Evolutionary conservation across 1,140 invertebrate genomes (phyloP), one percentile per base, ranked within the genome.

Genomic region (Plectus sambesii): DNA sequence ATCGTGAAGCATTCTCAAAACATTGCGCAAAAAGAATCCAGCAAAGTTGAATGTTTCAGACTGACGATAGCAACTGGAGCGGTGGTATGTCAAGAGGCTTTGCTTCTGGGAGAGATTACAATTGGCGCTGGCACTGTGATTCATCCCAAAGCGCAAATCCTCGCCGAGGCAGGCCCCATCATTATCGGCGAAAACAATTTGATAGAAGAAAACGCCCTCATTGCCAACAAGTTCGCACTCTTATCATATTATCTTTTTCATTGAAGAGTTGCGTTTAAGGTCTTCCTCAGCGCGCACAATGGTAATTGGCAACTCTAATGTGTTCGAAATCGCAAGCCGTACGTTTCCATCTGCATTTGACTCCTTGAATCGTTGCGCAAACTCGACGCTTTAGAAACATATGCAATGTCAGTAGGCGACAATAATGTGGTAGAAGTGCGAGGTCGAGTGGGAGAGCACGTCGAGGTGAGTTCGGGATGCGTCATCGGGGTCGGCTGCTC

Each of bases 151-250:
- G 87, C 85, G 24, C 81, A 78, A 51, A 90, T 97, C 47, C 78
- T 89, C 45, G 92, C 90, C 9, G 85, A 90, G 72, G 82, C 82
- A 53, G 90, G 90, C 2, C 90, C 90, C 0, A 93, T 98, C 51
- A 80, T 92, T 43, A 85, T 96, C 54, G 88, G 89, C 2, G 87
- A 93, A 64, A 82, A 81, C 54, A 94, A 92, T 73, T 81, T 94
- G 40, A 83, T 94, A 50, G 90, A 96, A 74, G 90, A 96, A 75
- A 82, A 88, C 73, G 80, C 81, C 1, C 79, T 79, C 35, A 92
- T 96, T 63, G 78, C 83, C 29, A 87, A 93, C 63, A 71, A 60
- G 73, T 77, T 36, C 44, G 17, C 8, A 27, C 27, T 17, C 42
- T 15, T 36, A 29, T 41, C 19, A 27, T 15, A 19, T 24, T 63